Conservation (phyloP, 1,140 invertebrate species). For the Apolygus lucorum region DNA sequence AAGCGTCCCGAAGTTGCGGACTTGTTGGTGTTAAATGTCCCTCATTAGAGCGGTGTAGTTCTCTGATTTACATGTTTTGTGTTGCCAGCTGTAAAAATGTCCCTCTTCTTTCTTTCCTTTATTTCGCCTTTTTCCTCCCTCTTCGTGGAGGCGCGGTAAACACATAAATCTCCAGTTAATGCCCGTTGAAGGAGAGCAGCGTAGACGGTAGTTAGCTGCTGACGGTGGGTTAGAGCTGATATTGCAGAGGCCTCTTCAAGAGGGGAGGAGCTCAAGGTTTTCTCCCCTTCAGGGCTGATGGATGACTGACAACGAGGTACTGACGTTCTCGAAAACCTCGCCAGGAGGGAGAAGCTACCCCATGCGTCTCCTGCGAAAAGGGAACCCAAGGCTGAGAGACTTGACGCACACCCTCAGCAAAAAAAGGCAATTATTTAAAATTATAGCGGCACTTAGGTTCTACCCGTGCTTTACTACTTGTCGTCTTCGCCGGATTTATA, state of each 20-base stretch:
- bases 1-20: not conserved
- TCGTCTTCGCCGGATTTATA: not conserved
- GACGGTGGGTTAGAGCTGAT: not conserved
- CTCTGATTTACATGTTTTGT: constrained; percentile 14
- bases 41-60: not conserved
- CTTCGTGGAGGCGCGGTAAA: not conserved
- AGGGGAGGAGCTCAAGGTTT: not conserved
- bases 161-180: constrained; percentile 12
- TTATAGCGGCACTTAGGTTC: constrained; percentile 9
- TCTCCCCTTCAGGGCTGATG: no score
- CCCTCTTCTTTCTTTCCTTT: not conserved
- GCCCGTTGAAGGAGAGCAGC: not conserved
- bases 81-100: constrained; percentile 7
- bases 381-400: no score
- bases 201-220: not conserved
- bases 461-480: not conserved
- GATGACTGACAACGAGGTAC: constrained; percentile 14
- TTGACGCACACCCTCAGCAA: no score
- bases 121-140: not conserved
- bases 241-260: no score
- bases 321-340: no score
- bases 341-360: no score
- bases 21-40: constrained; percentile 9
- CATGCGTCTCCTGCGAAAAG: no score
- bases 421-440: constrained; percentile 15